These are phyloP conservation scores for Phalacrocorax brasilianus DNA, from an alignment of 2,113 vertebrate genomes.

Conservation along the genomic window DNA sequence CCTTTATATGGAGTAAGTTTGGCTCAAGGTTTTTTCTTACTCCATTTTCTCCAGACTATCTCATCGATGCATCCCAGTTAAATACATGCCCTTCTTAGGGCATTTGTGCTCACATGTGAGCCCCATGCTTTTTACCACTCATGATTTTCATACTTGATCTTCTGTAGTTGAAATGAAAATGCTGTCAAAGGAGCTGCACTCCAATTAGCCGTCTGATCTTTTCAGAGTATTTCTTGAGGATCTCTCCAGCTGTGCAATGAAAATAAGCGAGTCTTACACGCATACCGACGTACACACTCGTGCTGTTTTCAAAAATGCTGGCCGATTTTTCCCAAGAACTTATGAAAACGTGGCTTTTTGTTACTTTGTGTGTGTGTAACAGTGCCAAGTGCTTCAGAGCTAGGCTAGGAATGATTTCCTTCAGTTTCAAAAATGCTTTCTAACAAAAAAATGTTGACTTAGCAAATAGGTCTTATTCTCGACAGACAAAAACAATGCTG, in stretches of 20 bases:
- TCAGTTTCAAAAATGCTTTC: neutral
- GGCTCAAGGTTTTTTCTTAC: neutral
- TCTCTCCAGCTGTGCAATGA: neutral
- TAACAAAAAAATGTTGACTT: neutral
- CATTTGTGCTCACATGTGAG: neutral
- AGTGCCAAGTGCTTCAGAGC: neutral
- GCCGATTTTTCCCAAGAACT: neutral
- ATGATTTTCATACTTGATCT: neutral
- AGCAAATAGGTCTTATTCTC: neutral
- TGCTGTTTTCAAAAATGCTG: neutral
- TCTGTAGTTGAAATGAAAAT: neutral
- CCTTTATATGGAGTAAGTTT: neutral
- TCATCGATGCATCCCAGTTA: neutral
- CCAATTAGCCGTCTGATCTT: rapidly evolving
- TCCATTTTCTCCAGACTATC: neutral
- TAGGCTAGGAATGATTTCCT: neutral
- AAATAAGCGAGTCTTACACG: neutral
- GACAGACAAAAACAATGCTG: neutral
- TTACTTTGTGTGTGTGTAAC: rapidly evolving
- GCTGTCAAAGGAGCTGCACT: neutral
- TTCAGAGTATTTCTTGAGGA: neutral
- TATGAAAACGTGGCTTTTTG: neutral
- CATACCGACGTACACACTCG: rapidly evolving
- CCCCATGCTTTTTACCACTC: neutral
- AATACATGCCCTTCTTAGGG: neutral